phyloP scores from a whole-genome alignment of 1,140 invertebrate species.

The Trialeurodes vaporariorum region DNA sequence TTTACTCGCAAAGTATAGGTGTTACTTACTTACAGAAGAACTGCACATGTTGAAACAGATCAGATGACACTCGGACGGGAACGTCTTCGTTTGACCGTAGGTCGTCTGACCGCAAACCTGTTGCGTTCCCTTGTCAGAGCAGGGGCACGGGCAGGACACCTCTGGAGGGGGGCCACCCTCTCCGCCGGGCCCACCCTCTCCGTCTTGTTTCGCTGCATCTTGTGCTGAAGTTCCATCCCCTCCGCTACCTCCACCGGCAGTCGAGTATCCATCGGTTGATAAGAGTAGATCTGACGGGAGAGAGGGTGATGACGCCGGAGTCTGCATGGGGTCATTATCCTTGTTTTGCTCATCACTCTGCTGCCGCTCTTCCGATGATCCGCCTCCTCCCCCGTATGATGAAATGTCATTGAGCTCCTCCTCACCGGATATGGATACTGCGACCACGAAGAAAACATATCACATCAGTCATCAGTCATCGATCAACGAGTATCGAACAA shows the following conservation, averaged over 20 bases:
- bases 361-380: background rate
- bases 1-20: background rate
- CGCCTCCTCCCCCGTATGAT: background rate
- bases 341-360: background rate
- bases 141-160: conserved; percentile 13
- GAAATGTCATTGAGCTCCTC: background rate
- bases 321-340: background rate
- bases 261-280: background rate
- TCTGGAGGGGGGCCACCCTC: background rate
- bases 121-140: background rate
- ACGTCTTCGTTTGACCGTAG: conserved; percentile 11
- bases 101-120: conserved; percentile 14
- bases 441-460: background rate
- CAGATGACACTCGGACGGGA: conserved; percentile 15
- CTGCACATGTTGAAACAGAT: conserved; percentile 16
- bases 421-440: background rate
- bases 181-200: too few species aligned
- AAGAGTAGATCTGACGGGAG: background rate
- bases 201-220: too few species aligned
- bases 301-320: background rate
- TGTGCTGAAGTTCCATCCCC: background rate
- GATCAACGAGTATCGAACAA: too few species aligned
- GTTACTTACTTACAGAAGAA: conserved; percentile 12
- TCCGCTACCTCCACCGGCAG: background rate
- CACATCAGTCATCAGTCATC: too few species aligned